Conservation (phyloP, 1,140 invertebrate genomes). For the Stratiolaelaps scimitus region DNA sequence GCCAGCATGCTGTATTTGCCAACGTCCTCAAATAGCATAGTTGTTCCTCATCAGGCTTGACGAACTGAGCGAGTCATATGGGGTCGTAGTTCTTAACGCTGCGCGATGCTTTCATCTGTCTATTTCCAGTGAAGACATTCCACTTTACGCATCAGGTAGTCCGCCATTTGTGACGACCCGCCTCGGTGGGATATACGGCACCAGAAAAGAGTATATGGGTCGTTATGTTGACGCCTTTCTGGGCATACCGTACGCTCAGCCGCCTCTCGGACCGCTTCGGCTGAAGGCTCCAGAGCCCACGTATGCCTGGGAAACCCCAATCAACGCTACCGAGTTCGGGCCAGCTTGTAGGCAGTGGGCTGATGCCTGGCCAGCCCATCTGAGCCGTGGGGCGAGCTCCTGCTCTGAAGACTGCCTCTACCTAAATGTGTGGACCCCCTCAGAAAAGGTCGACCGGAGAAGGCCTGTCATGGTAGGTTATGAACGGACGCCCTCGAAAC, state of each 20-base stretch:
- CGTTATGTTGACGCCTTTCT: constrained; percentile 62
- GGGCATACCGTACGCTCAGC: constrained; percentile 86
- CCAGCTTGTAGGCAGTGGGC: neutral
- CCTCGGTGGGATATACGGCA: constrained; percentile 10
- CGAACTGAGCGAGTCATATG: too few species aligned
- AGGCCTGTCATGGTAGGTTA: constrained; percentile 52
- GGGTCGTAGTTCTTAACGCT: too few species aligned
- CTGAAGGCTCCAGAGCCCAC: constrained; percentile 75
- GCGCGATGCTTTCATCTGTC: too few species aligned
- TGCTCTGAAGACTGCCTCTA: constrained; percentile 75
- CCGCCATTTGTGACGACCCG: constrained; percentile 16
- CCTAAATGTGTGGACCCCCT: constrained; percentile 78
- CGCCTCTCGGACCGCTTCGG: constrained; percentile 66
- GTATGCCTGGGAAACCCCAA: constrained; percentile 60
- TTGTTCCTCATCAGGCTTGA: too few species aligned
- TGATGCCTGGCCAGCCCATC: constrained; percentile 1
- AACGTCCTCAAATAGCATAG: too few species aligned
- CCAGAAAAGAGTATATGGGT: constrained; percentile 5
- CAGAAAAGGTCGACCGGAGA: constrained; percentile 40
- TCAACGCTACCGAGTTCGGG: constrained; percentile 19
- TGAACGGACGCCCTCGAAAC: too few species aligned
- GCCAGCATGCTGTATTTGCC: too few species aligned
- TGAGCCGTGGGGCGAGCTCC: neutral
- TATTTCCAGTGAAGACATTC: neutral
- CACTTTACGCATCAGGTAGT: constrained; percentile 11